Conservation (phyloP, 2,888 invertebrate genomes). For the Hedychridium roseum region DNA sequence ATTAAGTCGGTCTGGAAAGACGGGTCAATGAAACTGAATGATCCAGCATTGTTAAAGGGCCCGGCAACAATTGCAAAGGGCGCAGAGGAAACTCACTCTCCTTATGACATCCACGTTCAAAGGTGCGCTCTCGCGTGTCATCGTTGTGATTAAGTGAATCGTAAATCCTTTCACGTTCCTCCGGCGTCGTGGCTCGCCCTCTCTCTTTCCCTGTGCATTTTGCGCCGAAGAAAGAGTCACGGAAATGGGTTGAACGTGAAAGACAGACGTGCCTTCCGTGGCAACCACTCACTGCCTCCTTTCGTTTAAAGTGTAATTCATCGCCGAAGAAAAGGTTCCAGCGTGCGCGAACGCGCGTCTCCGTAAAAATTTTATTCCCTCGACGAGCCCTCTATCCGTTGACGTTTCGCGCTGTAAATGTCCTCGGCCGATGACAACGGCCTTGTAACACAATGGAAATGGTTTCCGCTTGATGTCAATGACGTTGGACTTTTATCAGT, state of each 20-base stretch:
- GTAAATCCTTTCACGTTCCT: neutral
- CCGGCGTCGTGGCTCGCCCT: neutral
- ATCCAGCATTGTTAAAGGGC: no score
- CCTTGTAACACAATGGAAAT: no score
- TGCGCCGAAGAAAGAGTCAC: neutral
- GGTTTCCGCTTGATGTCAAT: no score
- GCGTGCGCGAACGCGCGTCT: neutral
- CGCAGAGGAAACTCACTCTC: no score
- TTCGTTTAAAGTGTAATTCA: slow-evolving; percentile 1
- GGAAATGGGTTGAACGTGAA: neutral
- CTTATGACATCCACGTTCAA: no score
- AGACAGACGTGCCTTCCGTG: slow-evolving; percentile 2
- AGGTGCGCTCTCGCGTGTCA: no score
- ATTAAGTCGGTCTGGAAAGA: no score
- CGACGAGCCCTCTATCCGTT: neutral
- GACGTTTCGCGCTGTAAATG: no score
- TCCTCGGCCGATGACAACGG: no score
- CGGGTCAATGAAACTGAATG: no score
- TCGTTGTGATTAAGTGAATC: neutral
- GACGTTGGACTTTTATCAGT: no score
- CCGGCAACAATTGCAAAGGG: no score
- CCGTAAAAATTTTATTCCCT: neutral
- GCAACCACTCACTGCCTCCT: neutral
- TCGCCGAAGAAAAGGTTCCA: neutral
- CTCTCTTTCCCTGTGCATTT: neutral